These are phyloP conservation scores for Sinosuthora webbiana DNA, from an alignment of 2,113 vertebrate species.

Conservation along the genomic window DNA sequence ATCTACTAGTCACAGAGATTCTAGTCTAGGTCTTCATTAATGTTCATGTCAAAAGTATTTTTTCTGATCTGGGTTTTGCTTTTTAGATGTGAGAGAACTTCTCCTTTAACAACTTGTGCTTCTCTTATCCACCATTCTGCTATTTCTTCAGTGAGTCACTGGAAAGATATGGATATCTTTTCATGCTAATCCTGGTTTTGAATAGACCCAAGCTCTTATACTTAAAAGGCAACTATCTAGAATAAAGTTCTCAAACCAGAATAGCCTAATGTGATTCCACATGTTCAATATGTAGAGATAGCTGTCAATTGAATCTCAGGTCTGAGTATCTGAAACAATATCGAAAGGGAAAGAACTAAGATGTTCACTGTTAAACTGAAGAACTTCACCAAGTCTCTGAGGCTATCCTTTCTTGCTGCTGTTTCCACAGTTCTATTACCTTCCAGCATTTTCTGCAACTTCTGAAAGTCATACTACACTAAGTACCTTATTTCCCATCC, in stretches of 20 bases:
- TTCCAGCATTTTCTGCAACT: not conserved
- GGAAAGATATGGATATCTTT: not conserved
- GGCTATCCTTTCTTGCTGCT: not conserved
- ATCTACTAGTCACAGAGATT: not conserved
- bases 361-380: not conserved
- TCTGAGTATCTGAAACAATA: not conserved
- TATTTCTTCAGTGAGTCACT: not conserved
- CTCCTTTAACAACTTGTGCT: accelerated
- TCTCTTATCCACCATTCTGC: not conserved
- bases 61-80: not conserved
- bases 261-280: not conserved
- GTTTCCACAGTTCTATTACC: not conserved
- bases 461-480: not conserved
- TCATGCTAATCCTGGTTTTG: not conserved
- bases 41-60: not conserved
- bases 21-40: not conserved
- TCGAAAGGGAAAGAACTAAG: not conserved
- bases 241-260: not conserved
- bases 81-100: not conserved
- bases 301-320: not conserved
- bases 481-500: not conserved
- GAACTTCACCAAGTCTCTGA: not conserved
- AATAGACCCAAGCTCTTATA: not conserved
- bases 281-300: not conserved
- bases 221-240: not conserved